Conservation (phyloP, 1,140 invertebrate species). For the Zaprionus lachaisei region DNA sequence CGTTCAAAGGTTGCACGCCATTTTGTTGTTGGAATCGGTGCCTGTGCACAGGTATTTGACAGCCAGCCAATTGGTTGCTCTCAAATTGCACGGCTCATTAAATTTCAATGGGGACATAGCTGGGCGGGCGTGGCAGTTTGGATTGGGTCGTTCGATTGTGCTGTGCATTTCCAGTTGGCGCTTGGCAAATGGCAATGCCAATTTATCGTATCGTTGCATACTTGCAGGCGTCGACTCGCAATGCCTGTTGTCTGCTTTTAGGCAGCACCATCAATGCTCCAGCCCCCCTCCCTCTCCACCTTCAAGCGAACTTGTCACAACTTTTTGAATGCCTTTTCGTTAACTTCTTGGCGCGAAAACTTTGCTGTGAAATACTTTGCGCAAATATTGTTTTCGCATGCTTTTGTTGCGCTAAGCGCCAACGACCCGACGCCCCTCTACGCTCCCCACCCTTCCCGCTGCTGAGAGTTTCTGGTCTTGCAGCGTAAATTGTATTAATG, state of each 20-base stretch:
- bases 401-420: conserved; percentile 77
- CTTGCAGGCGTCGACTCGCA: conserved; percentile 35
- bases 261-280: conserved; percentile 35
- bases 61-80: conserved; percentile 58
- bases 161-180: conserved; percentile 18
- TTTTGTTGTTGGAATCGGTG: conserved; percentile 58
- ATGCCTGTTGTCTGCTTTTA: conserved; percentile 56
- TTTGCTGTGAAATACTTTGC: conserved; percentile 78
- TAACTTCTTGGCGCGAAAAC: conserved; percentile 80
- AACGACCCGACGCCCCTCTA: conserved; percentile 33
- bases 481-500: conserved; percentile 76
- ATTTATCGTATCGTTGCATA: conserved; percentile 44
- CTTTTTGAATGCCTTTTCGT: conserved; percentile 76
- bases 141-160: conserved; percentile 9
- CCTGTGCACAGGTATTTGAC: conserved; percentile 61
- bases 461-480: conserved; percentile 33
- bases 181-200: conserved; percentile 8
- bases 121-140: conserved; percentile 1
- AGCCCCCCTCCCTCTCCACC: neutral
- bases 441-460: neutral
- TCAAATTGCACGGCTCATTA: conserved; percentile 65
- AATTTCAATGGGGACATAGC: conserved; percentile 39
- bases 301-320: conserved; percentile 62
- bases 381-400: conserved; percentile 79
- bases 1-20: conserved; percentile 52